phyloP scores from a whole-genome alignment of 2,797 vertebrate species.

The Ceryle rudis region DNA sequence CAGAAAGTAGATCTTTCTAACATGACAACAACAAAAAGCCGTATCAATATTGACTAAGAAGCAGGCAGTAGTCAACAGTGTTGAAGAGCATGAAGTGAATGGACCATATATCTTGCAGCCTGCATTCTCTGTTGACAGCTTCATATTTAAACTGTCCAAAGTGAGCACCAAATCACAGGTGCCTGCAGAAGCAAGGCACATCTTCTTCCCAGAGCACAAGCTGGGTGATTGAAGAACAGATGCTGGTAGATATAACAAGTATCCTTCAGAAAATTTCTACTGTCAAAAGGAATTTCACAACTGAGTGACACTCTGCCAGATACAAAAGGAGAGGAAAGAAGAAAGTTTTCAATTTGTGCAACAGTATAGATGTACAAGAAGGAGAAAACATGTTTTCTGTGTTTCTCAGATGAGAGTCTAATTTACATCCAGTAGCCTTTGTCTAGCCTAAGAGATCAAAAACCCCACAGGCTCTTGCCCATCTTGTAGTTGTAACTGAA shows the following conservation, averaged over 20 bases:
- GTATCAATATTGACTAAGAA: not conserved
- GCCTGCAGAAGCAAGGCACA: not conserved
- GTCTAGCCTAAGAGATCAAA: not conserved
- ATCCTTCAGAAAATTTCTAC: not conserved
- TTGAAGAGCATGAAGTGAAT: not conserved
- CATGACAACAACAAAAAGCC: not conserved
- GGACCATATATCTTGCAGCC: accelerated
- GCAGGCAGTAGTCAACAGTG: not conserved
- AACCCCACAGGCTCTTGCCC: not conserved
- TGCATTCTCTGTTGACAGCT: not conserved
- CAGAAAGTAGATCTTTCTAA: not conserved
- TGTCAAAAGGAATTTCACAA: not conserved
- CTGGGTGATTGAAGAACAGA: not conserved
- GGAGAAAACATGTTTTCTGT: not conserved
- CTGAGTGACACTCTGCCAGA: not conserved
- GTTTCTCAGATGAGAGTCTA: not conserved
- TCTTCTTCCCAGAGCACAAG: not conserved
- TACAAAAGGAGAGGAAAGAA: not conserved
- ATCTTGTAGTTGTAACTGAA: not conserved
- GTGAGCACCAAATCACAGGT: not conserved
- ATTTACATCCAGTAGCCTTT: not conserved
- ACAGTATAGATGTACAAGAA: not conserved
- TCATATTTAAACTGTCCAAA: not conserved
- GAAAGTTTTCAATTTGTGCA: not conserved
- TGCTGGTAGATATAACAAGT: not conserved